These are phyloP conservation scores for Odontophorus gujanensis DNA, from an alignment of 2,113 vertebrate species.

Conservation along the genomic window DNA sequence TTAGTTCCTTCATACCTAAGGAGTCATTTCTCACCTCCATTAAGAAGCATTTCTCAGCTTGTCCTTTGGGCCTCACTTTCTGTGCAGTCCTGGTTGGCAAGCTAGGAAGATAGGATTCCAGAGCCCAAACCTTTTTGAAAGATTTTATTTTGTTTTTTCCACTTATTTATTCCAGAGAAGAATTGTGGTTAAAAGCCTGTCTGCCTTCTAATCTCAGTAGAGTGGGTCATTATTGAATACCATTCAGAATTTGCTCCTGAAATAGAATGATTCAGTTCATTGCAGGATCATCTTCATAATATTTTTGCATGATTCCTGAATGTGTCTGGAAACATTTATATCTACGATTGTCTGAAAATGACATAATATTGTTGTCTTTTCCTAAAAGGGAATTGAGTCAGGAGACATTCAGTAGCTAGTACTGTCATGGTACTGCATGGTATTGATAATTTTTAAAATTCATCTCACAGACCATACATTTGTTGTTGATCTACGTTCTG, in stretches of 20 bases:
- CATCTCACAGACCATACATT: not conserved
- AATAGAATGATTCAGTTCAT: constrained; percentile 25
- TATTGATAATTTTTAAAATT: not conserved
- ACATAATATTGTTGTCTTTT: not conserved
- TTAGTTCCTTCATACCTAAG: not conserved
- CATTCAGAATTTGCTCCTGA: not conserved
- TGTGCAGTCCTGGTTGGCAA: rapidly evolving
- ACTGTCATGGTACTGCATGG: rapidly evolving
- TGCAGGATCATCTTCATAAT: not conserved
- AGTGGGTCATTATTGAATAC: not conserved
- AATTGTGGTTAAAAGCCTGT: not conserved
- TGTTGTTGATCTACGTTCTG: not conserved
- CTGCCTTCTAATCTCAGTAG: not conserved
- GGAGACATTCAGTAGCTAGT: not conserved
- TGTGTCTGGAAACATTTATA: not conserved
- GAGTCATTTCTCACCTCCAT: not conserved
- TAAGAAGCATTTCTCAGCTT: not conserved
- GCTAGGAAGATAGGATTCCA: not conserved
- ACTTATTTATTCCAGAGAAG: not conserved
- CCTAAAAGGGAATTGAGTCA: not conserved
- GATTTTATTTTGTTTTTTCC: not conserved
- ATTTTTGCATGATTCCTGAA: not conserved
- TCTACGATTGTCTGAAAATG: not conserved
- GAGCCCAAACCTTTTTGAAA: not conserved
- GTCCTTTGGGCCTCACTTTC: not conserved